Evolutionary conservation across 2,797 vertebrate genomes (phyloP).

Genomic region (Diglossa cyanea): DNA sequence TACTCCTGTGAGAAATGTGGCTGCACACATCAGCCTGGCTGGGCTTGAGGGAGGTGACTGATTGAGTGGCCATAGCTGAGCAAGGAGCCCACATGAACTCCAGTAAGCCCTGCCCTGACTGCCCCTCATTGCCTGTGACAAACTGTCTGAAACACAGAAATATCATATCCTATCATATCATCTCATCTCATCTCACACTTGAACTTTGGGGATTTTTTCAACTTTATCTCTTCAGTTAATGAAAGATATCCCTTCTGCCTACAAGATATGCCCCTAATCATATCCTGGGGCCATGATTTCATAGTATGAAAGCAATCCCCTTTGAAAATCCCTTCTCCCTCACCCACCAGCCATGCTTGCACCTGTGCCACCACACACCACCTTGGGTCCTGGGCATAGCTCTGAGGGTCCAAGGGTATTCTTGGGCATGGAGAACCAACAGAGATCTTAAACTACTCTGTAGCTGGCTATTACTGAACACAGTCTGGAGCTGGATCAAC

Average conservation of each 20-base stretch:
- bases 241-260: background rate
- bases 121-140: background rate
- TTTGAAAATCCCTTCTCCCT: background rate
- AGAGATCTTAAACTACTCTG: background rate
- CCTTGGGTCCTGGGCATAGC: background rate
- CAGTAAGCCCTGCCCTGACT: background rate
- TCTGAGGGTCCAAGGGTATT: background rate
- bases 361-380: background rate
- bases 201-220: rapidly evolving
- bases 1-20: background rate
- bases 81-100: background rate
- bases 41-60: rapidly evolving
- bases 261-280: rapidly evolving
- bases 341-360: background rate
- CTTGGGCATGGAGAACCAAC: background rate
- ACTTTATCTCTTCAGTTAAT: background rate
- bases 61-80: background rate
- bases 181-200: background rate
- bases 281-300: background rate
- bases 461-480: background rate
- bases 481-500: background rate
- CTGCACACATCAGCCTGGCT: background rate
- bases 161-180: background rate
- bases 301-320: background rate
- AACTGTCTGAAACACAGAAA: background rate